Conservation (phyloP, 2,113 vertebrate species). For the Takifugu flavidus region DNA sequence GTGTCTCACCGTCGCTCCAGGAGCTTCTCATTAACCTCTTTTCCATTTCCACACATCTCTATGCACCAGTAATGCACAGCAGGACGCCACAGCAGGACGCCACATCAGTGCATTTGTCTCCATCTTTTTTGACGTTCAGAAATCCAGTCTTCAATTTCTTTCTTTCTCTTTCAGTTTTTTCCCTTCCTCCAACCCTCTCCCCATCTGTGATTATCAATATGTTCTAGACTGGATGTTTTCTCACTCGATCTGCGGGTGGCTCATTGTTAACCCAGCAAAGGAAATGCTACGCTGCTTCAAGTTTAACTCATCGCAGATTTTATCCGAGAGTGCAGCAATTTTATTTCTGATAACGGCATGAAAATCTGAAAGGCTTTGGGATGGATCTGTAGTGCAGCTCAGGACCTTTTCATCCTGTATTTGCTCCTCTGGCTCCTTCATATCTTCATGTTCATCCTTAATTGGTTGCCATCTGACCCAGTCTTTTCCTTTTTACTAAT, state of each 20-base stretch:
- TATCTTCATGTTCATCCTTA: conserved; percentile 52
- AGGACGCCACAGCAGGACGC: neutral
- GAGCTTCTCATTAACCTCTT: conserved; percentile 29
- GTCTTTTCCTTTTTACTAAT: conserved; percentile 36
- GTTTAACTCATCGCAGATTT: conserved; percentile 1
- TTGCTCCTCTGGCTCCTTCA: neutral
- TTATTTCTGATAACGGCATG: neutral
- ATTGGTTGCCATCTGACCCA: conserved; percentile 67
- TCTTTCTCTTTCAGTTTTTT: no score
- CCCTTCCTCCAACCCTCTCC: no score
- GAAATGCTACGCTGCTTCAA: neutral
- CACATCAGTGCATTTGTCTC: conserved; percentile 1
- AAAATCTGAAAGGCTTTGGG: conserved; percentile 38
- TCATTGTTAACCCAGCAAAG: conserved; percentile 4
- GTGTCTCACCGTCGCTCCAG: conserved; percentile 6
- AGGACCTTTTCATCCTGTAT: conserved; percentile 24
- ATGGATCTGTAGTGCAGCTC: conserved; percentile 52
- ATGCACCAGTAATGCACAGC: conserved; percentile 1
- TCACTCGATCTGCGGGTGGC: conserved; percentile 11
- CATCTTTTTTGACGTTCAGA: neutral
- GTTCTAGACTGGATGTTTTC: neutral
- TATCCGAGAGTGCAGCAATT: conserved; percentile 19
- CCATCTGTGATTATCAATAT: no score
- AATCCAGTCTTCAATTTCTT: no score
- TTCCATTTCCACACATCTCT: conserved; percentile 35